Base-by-base conservation (phyloP, 92 coral and sea anemone species). In the Desmophyllum pertusum region DNA sequence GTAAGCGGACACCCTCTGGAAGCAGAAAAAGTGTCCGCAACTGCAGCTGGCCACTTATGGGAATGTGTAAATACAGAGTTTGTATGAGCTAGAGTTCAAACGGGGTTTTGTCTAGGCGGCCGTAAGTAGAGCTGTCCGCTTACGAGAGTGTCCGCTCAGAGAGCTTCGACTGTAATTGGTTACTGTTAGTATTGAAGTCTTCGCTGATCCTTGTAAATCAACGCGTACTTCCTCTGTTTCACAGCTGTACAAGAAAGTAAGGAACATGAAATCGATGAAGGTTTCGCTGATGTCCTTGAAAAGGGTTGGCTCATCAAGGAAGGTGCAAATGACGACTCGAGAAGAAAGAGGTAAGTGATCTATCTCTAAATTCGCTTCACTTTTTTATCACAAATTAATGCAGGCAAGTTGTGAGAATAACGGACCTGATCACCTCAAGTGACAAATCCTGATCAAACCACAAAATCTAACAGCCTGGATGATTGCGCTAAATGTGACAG, bases 221-320 rank as follows among this genome's bases (percentile, higher is more conserved):
- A n/a, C 19, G 57, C 4, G 21, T 42, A 42, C 45, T 6, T 57
- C 2, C 3, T 3, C 31, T 73, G 77, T 29, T 43, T 81, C 61
- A 17, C 83, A 96, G 98, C 96, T 43, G 84, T 96, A 29, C 85
- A 89, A 63, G 61, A 81, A 72, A 93, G 98, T 55, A 96, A 96
- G 61, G 96, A 96, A 51, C 95, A 92, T 8, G 98, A 96, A 72
- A 90, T 83, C 1, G 96, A 94, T 25, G 98, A 96, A 89, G 98
- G 98, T 9, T 85, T 92, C 61, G 89, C 98, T 48, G 95, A 95
- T 80, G 98, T 94, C 9, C 79, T 94, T 75, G 98, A 95, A 82
- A 91, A 94, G 59, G 98, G 98, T 4, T 96, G 98, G 98, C 89
- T 94, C 66, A 85, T 94, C 43, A 94, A 94, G 78, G 98, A 94